Evolutionary conservation across 2,113 vertebrate genomes (phyloP).

Genomic region (Sardina pilchardus): DNA sequence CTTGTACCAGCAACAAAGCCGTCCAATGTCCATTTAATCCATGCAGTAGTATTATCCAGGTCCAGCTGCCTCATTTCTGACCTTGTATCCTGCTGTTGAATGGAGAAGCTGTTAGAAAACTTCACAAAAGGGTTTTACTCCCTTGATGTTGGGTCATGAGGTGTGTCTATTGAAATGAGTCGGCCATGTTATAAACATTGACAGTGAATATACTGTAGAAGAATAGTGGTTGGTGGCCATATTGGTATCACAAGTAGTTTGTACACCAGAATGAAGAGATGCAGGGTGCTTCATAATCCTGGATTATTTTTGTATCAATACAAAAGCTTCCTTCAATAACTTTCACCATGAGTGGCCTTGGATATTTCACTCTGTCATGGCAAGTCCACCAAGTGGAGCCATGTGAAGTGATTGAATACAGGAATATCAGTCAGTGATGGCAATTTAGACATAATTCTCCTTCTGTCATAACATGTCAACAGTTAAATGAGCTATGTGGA

Average conservation of each 20-base stretch:
- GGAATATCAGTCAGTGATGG: not conserved
- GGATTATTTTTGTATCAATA: too few species aligned
- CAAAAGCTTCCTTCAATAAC: not conserved
- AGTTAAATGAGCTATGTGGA: too few species aligned
- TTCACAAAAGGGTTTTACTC: not conserved
- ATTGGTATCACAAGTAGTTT: not conserved
- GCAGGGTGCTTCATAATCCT: not conserved
- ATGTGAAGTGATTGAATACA: not conserved
- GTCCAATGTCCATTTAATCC: constrained; percentile 47
- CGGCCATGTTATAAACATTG: not conserved
- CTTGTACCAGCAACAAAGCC: constrained; percentile 49
- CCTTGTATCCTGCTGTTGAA: not conserved
- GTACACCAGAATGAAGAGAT: not conserved
- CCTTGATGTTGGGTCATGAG: constrained; percentile 35
- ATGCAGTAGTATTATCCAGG: constrained; percentile 50
- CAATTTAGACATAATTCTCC: not conserved
- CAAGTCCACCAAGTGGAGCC: not conserved
- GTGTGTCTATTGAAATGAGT: not conserved
- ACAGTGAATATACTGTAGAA: not conserved
- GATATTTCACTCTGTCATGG: not conserved
- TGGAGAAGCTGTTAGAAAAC: not conserved
- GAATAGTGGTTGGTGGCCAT: not conserved
- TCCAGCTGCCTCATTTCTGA: constrained; percentile 48
- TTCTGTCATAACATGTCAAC: not conserved
- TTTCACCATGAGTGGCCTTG: not conserved